Evolutionary conservation across 2,888 invertebrate species (phyloP).

Genomic region (Agriopis marginaria): DNA sequence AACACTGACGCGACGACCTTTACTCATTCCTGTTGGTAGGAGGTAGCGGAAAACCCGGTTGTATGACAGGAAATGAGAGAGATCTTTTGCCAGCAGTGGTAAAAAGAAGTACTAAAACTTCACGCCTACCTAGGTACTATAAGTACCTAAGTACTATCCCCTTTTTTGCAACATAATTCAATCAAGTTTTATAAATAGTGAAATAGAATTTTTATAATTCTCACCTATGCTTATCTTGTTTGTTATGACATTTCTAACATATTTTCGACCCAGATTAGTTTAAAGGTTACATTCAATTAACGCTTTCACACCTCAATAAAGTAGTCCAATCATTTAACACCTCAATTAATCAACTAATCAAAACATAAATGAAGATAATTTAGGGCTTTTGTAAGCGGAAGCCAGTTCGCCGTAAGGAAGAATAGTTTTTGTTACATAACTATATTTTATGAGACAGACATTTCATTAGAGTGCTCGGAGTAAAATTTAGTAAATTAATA

Average conservation of each 20-base stretch:
- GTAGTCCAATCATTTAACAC: constrained; percentile 24
- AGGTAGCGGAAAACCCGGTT: no score
- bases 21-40: no score
- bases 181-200: background rate
- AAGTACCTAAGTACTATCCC: no score
- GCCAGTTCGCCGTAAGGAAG: constrained; percentile 2
- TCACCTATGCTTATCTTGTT: background rate
- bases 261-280: background rate
- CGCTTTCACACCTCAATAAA: constrained; percentile 16
- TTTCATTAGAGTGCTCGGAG: background rate
- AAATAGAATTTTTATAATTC: background rate
- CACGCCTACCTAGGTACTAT: no score
- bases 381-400: constrained; percentile 13
- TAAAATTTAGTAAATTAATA: no score
- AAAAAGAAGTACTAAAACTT: no score
- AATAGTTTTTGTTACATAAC: background rate
- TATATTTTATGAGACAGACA: background rate
- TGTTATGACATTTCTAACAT: constrained; percentile 4
- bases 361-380: constrained; percentile 17
- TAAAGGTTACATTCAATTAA: constrained; percentile 8
- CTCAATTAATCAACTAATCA: constrained; percentile 25
- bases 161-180: background rate
- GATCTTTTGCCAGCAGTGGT: no score
- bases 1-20: no score
- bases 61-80: no score